Percentiles rank a stretch among this genome's conserved stretches.
These are phyloP conservation scores for Epirrhoe alternata DNA, from an alignment of 2,888 invertebrate genomes.

Conservation along the genomic window DNA sequence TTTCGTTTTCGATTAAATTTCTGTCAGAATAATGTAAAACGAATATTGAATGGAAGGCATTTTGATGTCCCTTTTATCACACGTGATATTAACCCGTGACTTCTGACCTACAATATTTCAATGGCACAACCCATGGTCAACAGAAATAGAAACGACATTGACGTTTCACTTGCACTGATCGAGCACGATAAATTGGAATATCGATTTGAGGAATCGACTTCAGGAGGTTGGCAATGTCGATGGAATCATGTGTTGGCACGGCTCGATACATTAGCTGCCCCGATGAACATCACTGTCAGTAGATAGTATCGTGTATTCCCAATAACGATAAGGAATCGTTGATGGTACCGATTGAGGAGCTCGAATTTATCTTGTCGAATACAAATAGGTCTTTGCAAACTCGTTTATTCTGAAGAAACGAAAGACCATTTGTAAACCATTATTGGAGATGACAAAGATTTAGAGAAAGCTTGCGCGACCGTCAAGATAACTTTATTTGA, in stretches of 20 bases:
- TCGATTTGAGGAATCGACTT: slow-evolving; percentile 29
- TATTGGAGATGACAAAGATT: slow-evolving; percentile 3
- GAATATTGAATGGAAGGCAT: neutral
- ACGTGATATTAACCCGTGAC: slow-evolving; percentile 3
- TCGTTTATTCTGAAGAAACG: neutral
- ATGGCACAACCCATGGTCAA: slow-evolving; percentile 23
- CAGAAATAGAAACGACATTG: slow-evolving; percentile 39
- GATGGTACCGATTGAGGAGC: slow-evolving; percentile 46
- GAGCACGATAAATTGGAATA: slow-evolving; percentile 38
- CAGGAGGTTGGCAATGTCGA: slow-evolving; percentile 18
- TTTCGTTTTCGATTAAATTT: too few relatives aligned
- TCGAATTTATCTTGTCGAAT: slow-evolving; percentile 19
- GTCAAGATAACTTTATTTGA: slow-evolving; percentile 16
- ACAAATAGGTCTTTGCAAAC: neutral
- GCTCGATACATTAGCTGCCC: slow-evolving; percentile 41
- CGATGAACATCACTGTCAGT: slow-evolving; percentile 47
- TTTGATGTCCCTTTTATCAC: neutral
- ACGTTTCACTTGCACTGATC: slow-evolving; percentile 37
- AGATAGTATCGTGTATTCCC: slow-evolving; percentile 50
- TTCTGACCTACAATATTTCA: slow-evolving; percentile 6
- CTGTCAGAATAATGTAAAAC: neutral
- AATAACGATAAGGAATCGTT: slow-evolving; percentile 49
- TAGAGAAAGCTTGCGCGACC: neutral
- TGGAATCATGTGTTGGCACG: slow-evolving; percentile 33
- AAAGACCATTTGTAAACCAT: neutral